Evolutionary conservation across 2,797 vertebrate species (phyloP), one percentile per base, ranked within the genome.

Genomic region (Synaphobranchus kaupii): DNA sequence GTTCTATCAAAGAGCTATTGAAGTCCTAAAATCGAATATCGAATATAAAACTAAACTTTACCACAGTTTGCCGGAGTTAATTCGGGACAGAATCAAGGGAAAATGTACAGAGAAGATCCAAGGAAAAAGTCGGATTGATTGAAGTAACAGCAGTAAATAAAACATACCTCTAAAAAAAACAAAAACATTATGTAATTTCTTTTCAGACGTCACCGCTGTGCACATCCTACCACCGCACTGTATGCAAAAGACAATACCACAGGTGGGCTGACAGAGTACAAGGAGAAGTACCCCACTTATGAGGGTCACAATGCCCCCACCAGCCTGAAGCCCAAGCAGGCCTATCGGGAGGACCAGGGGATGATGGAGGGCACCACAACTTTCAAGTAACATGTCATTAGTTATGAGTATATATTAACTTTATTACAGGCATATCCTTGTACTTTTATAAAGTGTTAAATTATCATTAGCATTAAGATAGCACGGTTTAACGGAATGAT

Each of bases 301-400:
- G 93, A 90, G 86, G 90, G 47, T 10, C 12, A 94, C 84, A 91
- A 68, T 78, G 96, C 96, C 48, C 87, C 92, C 0, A 89, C 92
- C 83, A 97, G 93, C 90, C 91, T 95, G 52, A 97, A 96, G 87
- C 97, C 96, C 28, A 95, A 94, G 87, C 88, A 92, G 31, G 93
- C 94, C 73, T 44, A 91, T 82, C 94, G 34, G 85, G 48, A 28
- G 3, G 83, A 93, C 31, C 84, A 0, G 82, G 95, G 90, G 0
- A 95, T 76, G 90, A 96, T 97, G 95, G 96, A 98, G 13, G 94
- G 94, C 89, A 93, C 92, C 58, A 96, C 96, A 31, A 97, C 96
- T 4, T 97, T 96, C 94, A 97, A 94, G 97, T 97, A 97, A 68
- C 31, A 15, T n/a, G 5, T 44, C 3, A 66, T 20, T 83, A 9